Conservation (phyloP, 2,888 invertebrate species). For the Aspidapion aeneum region DNA sequence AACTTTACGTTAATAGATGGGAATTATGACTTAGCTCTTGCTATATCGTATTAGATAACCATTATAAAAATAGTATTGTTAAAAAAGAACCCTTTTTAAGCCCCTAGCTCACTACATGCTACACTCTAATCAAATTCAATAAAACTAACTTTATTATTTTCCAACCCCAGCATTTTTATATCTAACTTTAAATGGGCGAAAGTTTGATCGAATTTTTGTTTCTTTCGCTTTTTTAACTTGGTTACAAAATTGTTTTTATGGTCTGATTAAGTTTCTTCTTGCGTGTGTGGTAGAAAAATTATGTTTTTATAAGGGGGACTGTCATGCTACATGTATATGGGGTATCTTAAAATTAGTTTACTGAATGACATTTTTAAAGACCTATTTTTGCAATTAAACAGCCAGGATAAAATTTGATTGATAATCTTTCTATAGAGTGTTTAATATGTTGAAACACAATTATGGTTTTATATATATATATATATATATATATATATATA, state of each 20-base stretch:
- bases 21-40: no score
- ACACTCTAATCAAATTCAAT: not conserved
- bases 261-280: not conserved
- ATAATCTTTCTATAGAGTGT: no score
- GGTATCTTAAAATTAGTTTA: no score
- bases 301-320: not conserved
- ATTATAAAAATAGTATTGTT: not conserved
- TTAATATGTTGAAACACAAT: no score
- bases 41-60: no score
- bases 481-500: no score
- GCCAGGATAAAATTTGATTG: no score
- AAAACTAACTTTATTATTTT: not conserved
- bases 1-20: no score
- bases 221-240: not conserved
- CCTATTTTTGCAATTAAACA: no score
- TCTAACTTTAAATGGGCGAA: not conserved
- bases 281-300: not conserved
- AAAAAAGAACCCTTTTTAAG: not conserved
- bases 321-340: not conserved
- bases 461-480: no score
- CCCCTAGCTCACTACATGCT: not conserved
- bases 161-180: not conserved
- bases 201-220: not conserved
- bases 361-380: no score
- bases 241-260: not conserved